Base-by-base conservation (phyloP, 1,140 invertebrate genomes). In the Scaptomyza graminum region DNA sequence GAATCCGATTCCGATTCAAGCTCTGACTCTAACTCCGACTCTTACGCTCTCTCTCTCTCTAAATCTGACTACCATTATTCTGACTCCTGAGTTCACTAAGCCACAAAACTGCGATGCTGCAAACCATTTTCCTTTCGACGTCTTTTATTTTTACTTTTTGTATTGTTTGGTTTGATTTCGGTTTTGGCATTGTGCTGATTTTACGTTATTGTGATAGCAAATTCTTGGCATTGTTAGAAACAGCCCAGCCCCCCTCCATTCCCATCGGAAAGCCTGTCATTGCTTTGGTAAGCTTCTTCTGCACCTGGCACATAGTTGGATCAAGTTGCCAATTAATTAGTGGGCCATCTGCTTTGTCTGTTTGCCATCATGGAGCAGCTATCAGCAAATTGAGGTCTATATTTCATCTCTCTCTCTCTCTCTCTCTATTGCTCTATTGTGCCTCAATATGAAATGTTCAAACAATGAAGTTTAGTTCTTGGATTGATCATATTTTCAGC, bases 181-280 rank as follows among this genome's bases (percentile, higher is more conserved):
- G 43, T 13, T 28, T 44, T 15, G 8, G 43, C 59, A 61, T 61
- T 50, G 46, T 50, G 59, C 59, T 61, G 47, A 51, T 44, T 57
- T 31, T 31, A 28, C 55, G 25, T 25, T 57, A 57, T 57, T 57
- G 41, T 57, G 41, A 46, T 57, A 15, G 25, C 22, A 28, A 16
- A 57, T 46, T 46, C 55, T 46, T 57, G 41, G 41, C 55, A 11
- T 57, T 57, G 55, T 44, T 28, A 31, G 11, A 12, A 3, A n/a
- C 37, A 39, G 11, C 37, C 3, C n/a, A n/a, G n/a, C n/a, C 2
- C 37, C 3, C 25, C 25, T n/a, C 16, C 18, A 22, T 22, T 22
- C 18, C 18, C 18, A 31, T 11, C 13, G 51, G 37, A 22, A 43
- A 43, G 18, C 4, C 2, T 16, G 31, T 16, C 31, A 49, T 16